Percentiles rank a stretch among this genome's conserved stretches.
These are phyloP conservation scores for Ctena decussata DNA, from an alignment of 2,888 invertebrate species.

Conservation along the genomic window DNA sequence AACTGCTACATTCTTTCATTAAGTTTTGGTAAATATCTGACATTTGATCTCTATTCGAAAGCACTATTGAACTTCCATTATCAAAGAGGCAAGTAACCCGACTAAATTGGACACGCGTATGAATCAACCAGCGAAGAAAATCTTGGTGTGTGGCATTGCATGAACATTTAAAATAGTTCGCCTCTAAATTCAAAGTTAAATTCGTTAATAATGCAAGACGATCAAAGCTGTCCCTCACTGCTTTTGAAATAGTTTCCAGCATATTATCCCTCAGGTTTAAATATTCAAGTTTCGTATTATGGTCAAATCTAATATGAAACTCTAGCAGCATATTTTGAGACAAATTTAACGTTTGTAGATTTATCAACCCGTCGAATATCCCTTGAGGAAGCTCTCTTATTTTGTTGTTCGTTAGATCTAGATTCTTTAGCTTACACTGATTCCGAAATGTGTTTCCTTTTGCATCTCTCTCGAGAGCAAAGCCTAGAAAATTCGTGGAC, in stretches of 20 bases:
- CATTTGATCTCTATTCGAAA: neutral
- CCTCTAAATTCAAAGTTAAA: conserved; percentile 21
- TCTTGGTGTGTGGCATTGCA: conserved; percentile 27
- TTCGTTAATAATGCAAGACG: neutral
- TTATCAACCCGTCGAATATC: conserved; percentile 23
- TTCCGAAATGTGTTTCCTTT: conserved; percentile 38
- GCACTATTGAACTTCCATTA: neutral
- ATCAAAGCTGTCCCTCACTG: neutral
- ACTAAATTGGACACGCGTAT: conserved; percentile 17
- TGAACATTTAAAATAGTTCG: conserved; percentile 36
- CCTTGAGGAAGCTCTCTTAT: conserved; percentile 22
- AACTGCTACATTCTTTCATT: conserved; percentile 29
- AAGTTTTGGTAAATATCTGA: neutral
- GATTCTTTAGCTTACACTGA: conserved; percentile 1
- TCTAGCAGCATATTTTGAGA: conserved; percentile 28
- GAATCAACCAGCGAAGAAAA: conserved; percentile 45
- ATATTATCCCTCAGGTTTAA: conserved; percentile 40
- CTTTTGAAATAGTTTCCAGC: neutral
- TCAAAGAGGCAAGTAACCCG: conserved; percentile 26
- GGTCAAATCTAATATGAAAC: conserved; percentile 23
- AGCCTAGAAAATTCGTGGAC: conserved; percentile 30
- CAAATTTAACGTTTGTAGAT: conserved; percentile 27
- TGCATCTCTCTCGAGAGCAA: conserved; percentile 16
- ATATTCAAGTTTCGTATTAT: conserved; percentile 23
- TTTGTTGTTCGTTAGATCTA: conserved; percentile 40